Base-by-base conservation (phyloP, 2,888 invertebrate genomes). In the Tridacna crocea region DNA sequence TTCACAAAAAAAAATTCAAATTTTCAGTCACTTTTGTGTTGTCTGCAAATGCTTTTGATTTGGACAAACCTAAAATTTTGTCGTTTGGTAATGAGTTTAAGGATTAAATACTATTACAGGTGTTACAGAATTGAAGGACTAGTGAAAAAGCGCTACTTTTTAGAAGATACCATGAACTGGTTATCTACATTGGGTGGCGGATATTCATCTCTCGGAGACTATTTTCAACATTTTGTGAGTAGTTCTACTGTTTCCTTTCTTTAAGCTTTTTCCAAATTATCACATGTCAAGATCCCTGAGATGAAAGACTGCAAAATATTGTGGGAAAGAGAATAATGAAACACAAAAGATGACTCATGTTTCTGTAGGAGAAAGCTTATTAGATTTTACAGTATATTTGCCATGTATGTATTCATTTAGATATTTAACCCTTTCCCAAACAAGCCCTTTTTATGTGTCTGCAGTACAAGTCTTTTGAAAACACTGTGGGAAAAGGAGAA, bases 151-250 rank as follows among this genome's bases (percentile, higher is more conserved):
- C 87, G 84, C 51, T 73, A 87, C 63, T 47, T 87, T 36, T 74
- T 93, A 47, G 93, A 93, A 51, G 93, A 94, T 76, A 88, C 90
- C n/a, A 92, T 99, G 95, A 98, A 98, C 24, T 98, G 98, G 98
- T 95, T 99, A 36, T 99, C 99, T 26, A 99, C 99, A 0, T 95
- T 99, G 22, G 99, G 99, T 4, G 99, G 99, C 68, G 99, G 98
- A 0, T 99, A 97, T 94, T 99, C 99, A 2, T 97, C 99, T 0
- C 95, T 99, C 77, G 99, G 99, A 1, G 99, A 99, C 93, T 96
- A 97, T 92, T 97, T 97, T 94, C 95, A 95, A 75, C 95, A 96
- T 91, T 98, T 97, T 95, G 97, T 97, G 95, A 95, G 96, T 60
- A 22, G 0, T 19, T 55, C 55, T n/a, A 55, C 2, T 55, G 10